Evolutionary conservation across 2,888 invertebrate species (phyloP), one percentile per base, ranked within the genome.

Genomic region (Netelia fuscicornis): DNA sequence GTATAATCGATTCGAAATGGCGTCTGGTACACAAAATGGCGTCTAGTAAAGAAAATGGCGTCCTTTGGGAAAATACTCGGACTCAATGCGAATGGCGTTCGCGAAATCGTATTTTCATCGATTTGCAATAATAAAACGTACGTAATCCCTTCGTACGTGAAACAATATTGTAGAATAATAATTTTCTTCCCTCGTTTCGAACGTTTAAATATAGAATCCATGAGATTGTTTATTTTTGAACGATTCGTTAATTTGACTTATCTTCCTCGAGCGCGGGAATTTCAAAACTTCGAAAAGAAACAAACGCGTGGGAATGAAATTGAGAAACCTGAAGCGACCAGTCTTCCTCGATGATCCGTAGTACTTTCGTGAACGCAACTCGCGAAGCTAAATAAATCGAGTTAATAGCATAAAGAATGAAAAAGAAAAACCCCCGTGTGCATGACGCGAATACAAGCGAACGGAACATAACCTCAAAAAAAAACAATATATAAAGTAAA

Each of bases 341-440:
- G 84, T 84, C 84, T 84, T 84, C 77, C 84, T 77, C 81, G 77
- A 68, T 64, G 72, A 84, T 77, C 74, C 77, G 67, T 81, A 84
- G 72, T 62, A 72, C 52, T 81, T 77, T 77, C 81, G 81, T 62
- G 74, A 78, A 77, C 68, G 81, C 60, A 37, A 72, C 65, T 84
- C 67, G 81, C 54, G 37, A 77, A 81, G 71, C 56, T 79, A 64
- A 68, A 20, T 67, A 48, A 77, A 58, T 80, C 52, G 58, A 84
- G 25, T 74, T 48, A 68, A 25, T 42, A 44, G 13, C 10, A 23
- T 6, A 6, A 56, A 17, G 17, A 48, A 13, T 17, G 65, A 44
- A 37, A 13, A 62, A 81, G 23, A 54, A 81, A 52, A 81, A 72
- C 25, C 58, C 25, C 56, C 65, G 67, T 60, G 58, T 68, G 74